These are phyloP conservation scores for Orbicella faveolata DNA, from an alignment of 64 coral and sea anemone genomes.

Conservation along the genomic window DNA sequence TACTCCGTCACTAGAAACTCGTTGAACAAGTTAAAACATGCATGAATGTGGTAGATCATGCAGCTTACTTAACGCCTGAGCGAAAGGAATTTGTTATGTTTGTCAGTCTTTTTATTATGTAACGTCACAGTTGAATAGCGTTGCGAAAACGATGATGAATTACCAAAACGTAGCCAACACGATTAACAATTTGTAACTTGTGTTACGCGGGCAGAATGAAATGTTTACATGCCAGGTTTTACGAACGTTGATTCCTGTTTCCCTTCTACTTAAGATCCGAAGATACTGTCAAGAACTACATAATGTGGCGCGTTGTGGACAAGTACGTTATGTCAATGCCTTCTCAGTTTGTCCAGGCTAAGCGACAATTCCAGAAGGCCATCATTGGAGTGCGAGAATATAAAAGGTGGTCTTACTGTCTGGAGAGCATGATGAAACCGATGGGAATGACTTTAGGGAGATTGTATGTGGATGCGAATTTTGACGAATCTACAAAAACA, in stretches of 20 bases:
- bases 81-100: no score
- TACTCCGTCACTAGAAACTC: no score
- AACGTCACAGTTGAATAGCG: no score
- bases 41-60: no score
- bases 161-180: no score
- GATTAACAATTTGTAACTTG: no score
- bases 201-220: no score
- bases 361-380: not conserved
- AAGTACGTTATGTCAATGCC: slow-evolving; percentile 24
- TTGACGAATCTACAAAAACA: slow-evolving; percentile 25
- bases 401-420: slow-evolving; percentile 25
- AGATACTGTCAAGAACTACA: slow-evolving; percentile 27
- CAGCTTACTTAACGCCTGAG: no score
- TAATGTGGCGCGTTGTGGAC: slow-evolving; percentile 56
- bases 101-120: no score
- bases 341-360: slow-evolving; percentile 1
- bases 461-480: slow-evolving; percentile 47
- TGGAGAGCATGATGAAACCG: not conserved
- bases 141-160: no score
- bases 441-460: slow-evolving; percentile 43
- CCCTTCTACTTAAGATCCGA: not conserved
- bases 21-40: no score
- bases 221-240: no score
- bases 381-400: not conserved
- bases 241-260: not conserved